A percentile compares a stretch with the other conserved stretches of the same genome.
phyloP scores from a whole-genome alignment of 2,888 invertebrate genomes.

The Leucophenga maculata region DNA sequence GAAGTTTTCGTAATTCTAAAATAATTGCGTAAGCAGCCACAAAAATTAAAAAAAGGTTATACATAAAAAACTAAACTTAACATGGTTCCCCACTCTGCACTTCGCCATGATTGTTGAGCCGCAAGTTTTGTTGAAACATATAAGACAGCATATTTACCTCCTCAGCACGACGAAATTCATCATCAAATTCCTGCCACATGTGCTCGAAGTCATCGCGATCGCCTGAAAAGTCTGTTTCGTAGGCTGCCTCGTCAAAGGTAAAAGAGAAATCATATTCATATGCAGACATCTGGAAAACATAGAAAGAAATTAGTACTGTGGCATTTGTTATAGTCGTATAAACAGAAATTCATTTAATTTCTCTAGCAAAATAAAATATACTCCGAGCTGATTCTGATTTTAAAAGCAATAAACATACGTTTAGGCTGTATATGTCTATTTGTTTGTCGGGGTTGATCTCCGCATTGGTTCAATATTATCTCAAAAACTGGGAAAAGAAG shows the following conservation, averaged over 20 bases:
- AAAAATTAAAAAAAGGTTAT: not conserved
- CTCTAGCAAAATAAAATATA: no score
- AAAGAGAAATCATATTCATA: slow-evolving; percentile 46
- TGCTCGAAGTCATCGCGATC: slow-evolving; percentile 48
- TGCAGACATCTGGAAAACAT: slow-evolving; percentile 35
- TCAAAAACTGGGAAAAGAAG: no score
- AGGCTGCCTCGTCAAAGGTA: slow-evolving; percentile 38
- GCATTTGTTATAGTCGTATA: no score
- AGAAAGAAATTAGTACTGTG: no score
- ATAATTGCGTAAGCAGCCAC: no score
- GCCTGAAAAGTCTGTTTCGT: slow-evolving; percentile 38
- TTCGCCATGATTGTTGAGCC: not conserved
- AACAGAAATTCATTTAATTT: no score
- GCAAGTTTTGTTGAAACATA: slow-evolving; percentile 19
- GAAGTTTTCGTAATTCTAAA: no score
- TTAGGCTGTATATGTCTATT: no score
- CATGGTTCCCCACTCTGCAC: not conserved
- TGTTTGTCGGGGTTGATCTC: no score
- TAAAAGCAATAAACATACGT: no score
- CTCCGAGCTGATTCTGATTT: no score
- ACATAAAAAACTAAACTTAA: slow-evolving; percentile 3
- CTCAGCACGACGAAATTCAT: slow-evolving; percentile 37
- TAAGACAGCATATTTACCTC: slow-evolving; percentile 32
- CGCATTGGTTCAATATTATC: no score
- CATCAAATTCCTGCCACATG: slow-evolving; percentile 49